These are phyloP conservation scores for Amphipoea lucens DNA, from an alignment of 2,888 invertebrate species.

Conservation along the genomic window DNA sequence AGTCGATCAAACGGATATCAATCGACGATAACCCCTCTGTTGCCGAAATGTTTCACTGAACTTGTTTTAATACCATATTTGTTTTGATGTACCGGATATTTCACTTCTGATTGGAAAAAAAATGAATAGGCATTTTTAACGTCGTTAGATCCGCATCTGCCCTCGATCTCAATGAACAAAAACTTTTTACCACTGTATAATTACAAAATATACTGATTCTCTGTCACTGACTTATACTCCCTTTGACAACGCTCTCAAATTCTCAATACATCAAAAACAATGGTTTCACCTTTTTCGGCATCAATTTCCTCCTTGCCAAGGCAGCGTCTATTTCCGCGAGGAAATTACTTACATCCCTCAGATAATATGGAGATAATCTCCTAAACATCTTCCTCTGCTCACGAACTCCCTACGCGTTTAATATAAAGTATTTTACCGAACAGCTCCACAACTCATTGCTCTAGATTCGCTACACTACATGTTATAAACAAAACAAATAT, in stretches of 20 bases:
- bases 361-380: constrained; percentile 53
- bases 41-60: constrained; percentile 5
- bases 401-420: constrained; percentile 1
- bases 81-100: not conserved
- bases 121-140: no score
- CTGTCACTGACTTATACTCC: not conserved
- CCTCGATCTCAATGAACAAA: not conserved
- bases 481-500: constrained; percentile 29
- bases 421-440: constrained; percentile 5
- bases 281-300: constrained; percentile 50
- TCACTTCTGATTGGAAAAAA: not conserved
- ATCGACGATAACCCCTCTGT: constrained; percentile 6
- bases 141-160: no score
- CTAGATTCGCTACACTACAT: constrained; percentile 1
- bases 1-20: constrained; percentile 17
- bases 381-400: constrained; percentile 22
- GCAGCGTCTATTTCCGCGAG: constrained; percentile 49
- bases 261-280: constrained; percentile 36
- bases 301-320: constrained; percentile 43
- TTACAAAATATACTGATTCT: not conserved
- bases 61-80: constrained; percentile 7
- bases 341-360: constrained; percentile 56
- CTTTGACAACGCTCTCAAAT: not conserved
- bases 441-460: constrained; percentile 23
- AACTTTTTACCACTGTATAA: not conserved